Percentiles rank a stretch among this genome's conserved stretches.
phyloP scores from a whole-genome alignment of 2,888 invertebrate genomes.

The Sepiola atlantica region DNA sequence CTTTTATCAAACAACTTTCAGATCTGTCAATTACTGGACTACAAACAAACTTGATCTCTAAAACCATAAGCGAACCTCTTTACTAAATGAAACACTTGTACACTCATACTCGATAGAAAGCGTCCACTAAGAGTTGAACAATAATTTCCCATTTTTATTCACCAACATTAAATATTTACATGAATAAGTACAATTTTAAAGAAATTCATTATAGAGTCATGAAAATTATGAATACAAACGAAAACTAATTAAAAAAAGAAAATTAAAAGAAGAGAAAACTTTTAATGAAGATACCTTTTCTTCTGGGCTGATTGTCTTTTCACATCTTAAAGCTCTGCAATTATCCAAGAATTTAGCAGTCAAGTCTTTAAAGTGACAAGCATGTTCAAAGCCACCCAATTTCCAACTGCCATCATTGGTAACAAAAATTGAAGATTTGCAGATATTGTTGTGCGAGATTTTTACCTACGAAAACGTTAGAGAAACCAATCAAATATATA shows the following conservation, averaged over 20 bases:
- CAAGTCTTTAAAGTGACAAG: constrained; percentile 78
- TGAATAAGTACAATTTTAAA: neutral
- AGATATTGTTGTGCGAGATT: constrained; percentile 86
- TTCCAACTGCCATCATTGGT: constrained; percentile 90
- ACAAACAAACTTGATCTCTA: too few species aligned
- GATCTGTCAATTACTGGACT: too few species aligned
- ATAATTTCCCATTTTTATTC: neutral
- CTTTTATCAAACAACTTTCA: too few species aligned
- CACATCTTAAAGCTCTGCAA: constrained; percentile 57
- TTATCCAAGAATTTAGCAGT: constrained; percentile 81
- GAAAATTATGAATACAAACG: neutral
- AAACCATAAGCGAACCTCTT: too few species aligned
- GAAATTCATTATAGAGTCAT: neutral
- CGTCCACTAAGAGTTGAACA: neutral
- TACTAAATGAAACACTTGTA: too few species aligned
- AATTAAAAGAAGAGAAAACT: neutral
- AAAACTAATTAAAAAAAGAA: neutral
- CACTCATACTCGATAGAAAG: too few species aligned
- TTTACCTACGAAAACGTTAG: constrained; percentile 60
- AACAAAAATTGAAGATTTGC: constrained; percentile 86
- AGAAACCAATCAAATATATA: neutral
- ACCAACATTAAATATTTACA: neutral
- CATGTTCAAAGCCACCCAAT: constrained; percentile 86
- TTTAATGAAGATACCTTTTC: constrained; percentile 60
- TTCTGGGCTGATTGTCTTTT: constrained; percentile 63